Evolutionary conservation across 1,140 invertebrate genomes (phyloP), one percentile per base, ranked within the genome.

Genomic region (Apis laboriosa): DNA sequence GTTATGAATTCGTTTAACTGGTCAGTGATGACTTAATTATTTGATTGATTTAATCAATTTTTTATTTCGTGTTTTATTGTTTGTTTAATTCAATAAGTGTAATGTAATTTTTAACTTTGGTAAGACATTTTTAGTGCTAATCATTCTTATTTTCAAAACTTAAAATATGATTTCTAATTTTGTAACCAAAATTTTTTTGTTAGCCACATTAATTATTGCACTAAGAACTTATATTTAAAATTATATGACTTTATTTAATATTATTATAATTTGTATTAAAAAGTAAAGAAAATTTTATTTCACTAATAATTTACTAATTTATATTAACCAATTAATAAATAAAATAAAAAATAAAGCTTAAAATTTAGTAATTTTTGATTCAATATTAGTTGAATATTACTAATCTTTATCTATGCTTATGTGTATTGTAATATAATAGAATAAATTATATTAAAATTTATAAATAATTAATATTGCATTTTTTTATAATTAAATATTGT

Each of bases 51-150:
- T 53, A 12, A 55, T 34, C 17, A 34, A 9, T 55, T 77, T 43
- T 77, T 28, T 13, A 63, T 49, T 53, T 13, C 17, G 56, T 76
- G 60, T 34, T 34, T 77, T 49, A 49, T 24, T 43, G 21, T 49
- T 71, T 60, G 72, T n/a, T 43, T 74, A 43, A 28, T 49, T 24
- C 9, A 13, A 49, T 49, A n/a, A 21, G 43, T n/a, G 19, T 58
- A 58, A 60, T 34, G 17, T 74, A 60, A 74, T 21, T n/a, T 21
- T 74, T 58, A 60, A 34, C 12, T 17, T 43, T 74, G 34, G 13
- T 60, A 74, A 43, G 72, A 60, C 5, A 63, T 53, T 28, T 55
- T 74, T 75, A 19, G 49, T 28, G 24, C 58, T 63, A 63, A 75
- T 63, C 4, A 13, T 21, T 75, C 1, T 53, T 63, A 63, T 63